A percentile compares a stretch with the other conserved stretches of the same genome.
Conservation (phyloP, 2,888 invertebrate species). For the Julus scanicus region DNA sequence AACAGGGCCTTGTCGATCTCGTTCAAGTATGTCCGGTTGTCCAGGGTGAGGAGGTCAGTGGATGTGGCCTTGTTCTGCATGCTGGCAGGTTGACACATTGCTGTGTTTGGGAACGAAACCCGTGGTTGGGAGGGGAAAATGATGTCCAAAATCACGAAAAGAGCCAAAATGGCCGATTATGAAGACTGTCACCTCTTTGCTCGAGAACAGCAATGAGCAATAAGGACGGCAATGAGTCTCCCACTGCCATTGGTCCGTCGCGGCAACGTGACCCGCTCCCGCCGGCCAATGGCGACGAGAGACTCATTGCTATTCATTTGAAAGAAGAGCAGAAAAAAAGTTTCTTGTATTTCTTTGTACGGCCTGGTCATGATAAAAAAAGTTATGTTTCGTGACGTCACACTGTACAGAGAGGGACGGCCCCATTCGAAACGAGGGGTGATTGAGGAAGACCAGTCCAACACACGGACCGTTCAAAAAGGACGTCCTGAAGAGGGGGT, state of each 20-base stretch:
- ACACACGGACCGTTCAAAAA: too few species aligned
- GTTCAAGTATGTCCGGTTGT: neutral
- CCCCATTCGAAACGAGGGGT: too few species aligned
- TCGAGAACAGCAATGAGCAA: neutral
- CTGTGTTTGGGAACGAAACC: neutral
- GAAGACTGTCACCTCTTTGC: neutral
- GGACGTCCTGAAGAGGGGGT: too few species aligned
- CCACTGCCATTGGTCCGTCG: neutral
- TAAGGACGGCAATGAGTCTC: neutral
- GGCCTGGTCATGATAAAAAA: too few species aligned
- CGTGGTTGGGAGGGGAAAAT: neutral
- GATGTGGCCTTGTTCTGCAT: slow-evolving; percentile 11
- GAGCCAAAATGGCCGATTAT: neutral
- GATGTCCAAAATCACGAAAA: neutral
- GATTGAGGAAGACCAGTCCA: too few species aligned
- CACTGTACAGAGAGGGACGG: too few species aligned
- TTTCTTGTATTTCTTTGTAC: too few species aligned
- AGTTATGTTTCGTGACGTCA: too few species aligned
- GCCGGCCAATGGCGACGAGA: neutral
- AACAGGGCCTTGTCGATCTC: neutral
- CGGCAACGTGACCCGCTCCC: neutral
- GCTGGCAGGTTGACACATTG: neutral
- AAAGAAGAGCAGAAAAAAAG: too few species aligned
- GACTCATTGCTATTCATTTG: neutral
- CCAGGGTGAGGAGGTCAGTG: slow-evolving; percentile 6